A percentile compares a stretch with the other conserved stretches of the same genome.
phyloP scores from a whole-genome alignment of 2,888 invertebrate genomes.

The Eilema caniola region DNA sequence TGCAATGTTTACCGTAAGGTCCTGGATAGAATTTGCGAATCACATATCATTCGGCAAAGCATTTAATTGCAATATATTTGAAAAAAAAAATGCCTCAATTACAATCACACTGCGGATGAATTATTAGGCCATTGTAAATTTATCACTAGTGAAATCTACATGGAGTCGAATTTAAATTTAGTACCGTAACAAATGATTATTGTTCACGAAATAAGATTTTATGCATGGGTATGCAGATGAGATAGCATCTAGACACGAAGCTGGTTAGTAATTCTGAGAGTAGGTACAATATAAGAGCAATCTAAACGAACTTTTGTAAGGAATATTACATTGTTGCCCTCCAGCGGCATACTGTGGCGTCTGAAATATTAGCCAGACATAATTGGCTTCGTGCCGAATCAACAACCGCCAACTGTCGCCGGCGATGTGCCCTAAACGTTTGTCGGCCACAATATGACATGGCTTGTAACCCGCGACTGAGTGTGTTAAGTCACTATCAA shows the following conservation, averaged over 20 bases:
- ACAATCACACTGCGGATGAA: conserved; percentile 32
- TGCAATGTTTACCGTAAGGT: neutral
- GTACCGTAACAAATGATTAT: conserved; percentile 44
- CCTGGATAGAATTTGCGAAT: no score
- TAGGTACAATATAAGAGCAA: conserved; percentile 32
- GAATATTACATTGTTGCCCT: conserved; percentile 23
- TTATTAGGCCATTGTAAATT: conserved; percentile 24
- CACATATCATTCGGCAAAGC: no score
- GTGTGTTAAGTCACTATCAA: neutral
- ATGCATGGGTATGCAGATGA: conserved; percentile 51
- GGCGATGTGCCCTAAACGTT: neutral
- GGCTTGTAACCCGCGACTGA: neutral
- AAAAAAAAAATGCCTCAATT: no score
- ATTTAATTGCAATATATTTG: neutral
- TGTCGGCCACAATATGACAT: neutral
- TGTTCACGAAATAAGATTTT: conserved; percentile 51
- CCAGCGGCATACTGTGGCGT: conserved; percentile 19
- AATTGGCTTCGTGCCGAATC: conserved; percentile 39
- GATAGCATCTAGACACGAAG: conserved; percentile 40
- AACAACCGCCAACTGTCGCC: conserved; percentile 33
- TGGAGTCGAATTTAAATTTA: conserved; percentile 28
- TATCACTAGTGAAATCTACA: conserved; percentile 36
- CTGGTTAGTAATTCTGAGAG: conserved; percentile 33
- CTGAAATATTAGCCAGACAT: conserved; percentile 35
- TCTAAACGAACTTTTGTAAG: conserved; percentile 29